These are phyloP conservation scores for Chaetura pelagica DNA, from an alignment of 2,113 vertebrate species.

Conservation along the genomic window DNA sequence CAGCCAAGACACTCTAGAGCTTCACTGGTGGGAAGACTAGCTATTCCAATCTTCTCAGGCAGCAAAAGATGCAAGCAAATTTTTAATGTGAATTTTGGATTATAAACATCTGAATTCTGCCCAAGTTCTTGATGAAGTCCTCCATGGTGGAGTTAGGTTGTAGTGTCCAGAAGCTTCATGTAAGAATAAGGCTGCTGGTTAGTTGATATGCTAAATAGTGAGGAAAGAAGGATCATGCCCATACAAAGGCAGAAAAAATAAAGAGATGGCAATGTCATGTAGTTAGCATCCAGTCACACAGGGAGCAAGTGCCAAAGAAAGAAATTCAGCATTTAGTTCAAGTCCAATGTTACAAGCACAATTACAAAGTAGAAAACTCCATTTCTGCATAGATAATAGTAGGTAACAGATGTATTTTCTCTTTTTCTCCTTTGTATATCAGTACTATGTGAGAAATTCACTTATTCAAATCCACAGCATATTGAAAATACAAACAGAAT, in stretches of 20 bases:
- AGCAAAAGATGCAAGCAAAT: not conserved
- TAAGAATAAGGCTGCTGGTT: not conserved
- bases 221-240: not conserved
- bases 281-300: not conserved
- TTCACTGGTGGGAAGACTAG: not conserved
- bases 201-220: not conserved
- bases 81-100: not conserved
- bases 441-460: not conserved
- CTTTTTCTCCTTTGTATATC: not conserved
- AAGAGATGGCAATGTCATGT: not conserved
- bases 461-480: not conserved
- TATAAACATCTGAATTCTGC: not conserved
- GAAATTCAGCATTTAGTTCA: not conserved
- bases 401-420: not conserved
- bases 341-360: not conserved
- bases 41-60: not conserved
- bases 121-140: not conserved
- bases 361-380: not conserved
- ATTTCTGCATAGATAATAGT: not conserved
- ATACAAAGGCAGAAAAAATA: not conserved
- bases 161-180: not conserved
- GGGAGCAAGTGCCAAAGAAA: not conserved
- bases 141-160: not conserved
- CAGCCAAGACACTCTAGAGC: not conserved
- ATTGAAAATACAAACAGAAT: slow-evolving; percentile 4